Conservation (phyloP, 2,888 invertebrate genomes). For the Danaus chrysippus region DNA sequence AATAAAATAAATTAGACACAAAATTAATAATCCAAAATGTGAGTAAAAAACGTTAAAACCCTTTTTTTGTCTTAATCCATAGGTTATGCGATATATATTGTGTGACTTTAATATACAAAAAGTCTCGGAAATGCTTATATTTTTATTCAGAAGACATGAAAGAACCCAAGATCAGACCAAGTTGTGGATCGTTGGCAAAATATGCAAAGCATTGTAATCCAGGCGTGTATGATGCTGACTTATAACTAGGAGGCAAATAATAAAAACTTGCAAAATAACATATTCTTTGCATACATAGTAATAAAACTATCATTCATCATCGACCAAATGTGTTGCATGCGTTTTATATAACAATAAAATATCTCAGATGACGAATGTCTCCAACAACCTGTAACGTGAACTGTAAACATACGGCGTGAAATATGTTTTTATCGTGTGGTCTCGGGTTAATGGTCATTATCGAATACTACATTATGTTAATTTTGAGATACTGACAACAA, state of each 20-base stretch:
- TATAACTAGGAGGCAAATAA: constrained; percentile 36
- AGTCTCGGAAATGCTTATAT: constrained; percentile 20
- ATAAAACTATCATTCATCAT: constrained; percentile 46
- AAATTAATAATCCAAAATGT: constrained; percentile 12
- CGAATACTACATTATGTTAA: constrained; percentile 69
- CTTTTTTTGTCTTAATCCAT: constrained; percentile 17
- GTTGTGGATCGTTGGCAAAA: constrained; percentile 54
- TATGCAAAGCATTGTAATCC: constrained; percentile 74
- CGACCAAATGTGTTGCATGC: constrained; percentile 37
- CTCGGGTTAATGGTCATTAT: constrained; percentile 75
- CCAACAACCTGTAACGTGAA: constrained; percentile 67
- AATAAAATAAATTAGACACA: constrained; percentile 23
- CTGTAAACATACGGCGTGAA: constrained; percentile 56
- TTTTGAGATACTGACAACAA: constrained; percentile 57
- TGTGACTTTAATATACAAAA: constrained; percentile 12
- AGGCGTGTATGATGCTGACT: constrained; percentile 65
- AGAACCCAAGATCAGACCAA: constrained; percentile 43
- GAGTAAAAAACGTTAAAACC: constrained; percentile 11
- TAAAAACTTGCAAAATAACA: constrained; percentile 50
- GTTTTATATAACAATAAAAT: constrained; percentile 21
- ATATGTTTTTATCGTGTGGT: constrained; percentile 63
- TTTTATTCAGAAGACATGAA: constrained; percentile 25
- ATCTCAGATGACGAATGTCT: constrained; percentile 52
- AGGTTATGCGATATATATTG: no score
- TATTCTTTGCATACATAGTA: constrained; percentile 51